These are phyloP conservation scores for Brenthis ino DNA, from an alignment of 2,888 invertebrate species.

Conservation along the genomic window DNA sequence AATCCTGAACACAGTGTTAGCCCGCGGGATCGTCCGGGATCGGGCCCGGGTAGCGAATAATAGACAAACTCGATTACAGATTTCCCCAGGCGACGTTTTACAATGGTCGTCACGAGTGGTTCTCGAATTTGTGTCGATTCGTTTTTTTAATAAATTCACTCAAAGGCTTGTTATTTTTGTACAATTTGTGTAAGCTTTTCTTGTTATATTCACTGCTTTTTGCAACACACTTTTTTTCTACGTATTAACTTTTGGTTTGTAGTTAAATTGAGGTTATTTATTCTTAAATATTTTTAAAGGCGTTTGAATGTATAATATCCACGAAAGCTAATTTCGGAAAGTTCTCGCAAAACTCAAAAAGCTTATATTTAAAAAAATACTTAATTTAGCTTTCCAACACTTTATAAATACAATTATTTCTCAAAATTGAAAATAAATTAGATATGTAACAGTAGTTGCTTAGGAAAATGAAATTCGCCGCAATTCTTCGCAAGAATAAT, in stretches of 20 bases:
- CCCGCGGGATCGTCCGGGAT: constrained; percentile 43
- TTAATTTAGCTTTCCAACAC: too few relatives aligned
- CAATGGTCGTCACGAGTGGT: constrained; percentile 56
- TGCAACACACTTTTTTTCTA: too few relatives aligned
- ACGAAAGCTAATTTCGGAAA: too few relatives aligned
- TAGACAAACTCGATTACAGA: constrained; percentile 74
- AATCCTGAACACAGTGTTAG: constrained; percentile 46
- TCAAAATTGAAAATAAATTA: not conserved
- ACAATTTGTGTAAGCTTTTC: not conserved
- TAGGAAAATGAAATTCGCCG: not conserved
- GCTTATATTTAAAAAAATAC: too few relatives aligned
- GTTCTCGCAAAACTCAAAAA: too few relatives aligned
- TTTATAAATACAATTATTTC: not conserved
- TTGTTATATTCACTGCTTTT: too few relatives aligned
- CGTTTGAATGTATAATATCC: too few relatives aligned
- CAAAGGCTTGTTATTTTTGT: constrained; percentile 7
- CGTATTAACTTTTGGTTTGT: too few relatives aligned
- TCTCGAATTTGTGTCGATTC: constrained; percentile 44
- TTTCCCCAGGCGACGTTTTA: constrained; percentile 65
- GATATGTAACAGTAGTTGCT: not conserved
- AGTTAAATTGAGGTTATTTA: too few relatives aligned
- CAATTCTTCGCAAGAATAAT: constrained; percentile 3
- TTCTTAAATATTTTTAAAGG: too few relatives aligned
- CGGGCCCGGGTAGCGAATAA: constrained; percentile 52
- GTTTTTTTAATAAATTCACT: constrained; percentile 14